These are phyloP conservation scores for Lasioglossum morio DNA, from an alignment of 2,888 invertebrate genomes.

Conservation along the genomic window DNA sequence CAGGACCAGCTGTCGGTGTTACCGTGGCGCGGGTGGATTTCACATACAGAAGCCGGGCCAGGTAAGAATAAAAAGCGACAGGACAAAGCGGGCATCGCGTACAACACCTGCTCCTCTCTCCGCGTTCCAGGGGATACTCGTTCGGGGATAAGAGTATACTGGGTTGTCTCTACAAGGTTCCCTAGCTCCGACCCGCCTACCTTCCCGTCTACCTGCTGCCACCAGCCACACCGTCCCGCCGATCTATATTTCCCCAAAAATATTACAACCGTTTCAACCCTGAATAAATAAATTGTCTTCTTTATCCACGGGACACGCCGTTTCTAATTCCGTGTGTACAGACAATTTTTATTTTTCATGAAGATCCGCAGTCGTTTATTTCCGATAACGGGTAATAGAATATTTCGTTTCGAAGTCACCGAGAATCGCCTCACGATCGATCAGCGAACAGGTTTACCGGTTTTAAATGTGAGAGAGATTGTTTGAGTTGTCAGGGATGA, in stretches of 20 bases:
- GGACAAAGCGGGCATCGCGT: constrained; percentile 55
- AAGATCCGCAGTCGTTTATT: no score
- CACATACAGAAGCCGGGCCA: constrained; percentile 37
- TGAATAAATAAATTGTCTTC: neutral
- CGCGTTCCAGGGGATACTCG: constrained; percentile 39
- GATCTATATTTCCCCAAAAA: constrained; percentile 3
- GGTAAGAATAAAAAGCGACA: constrained; percentile 54
- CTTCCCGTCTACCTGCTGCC: constrained; percentile 23
- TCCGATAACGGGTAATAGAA: no score
- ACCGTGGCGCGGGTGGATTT: constrained; percentile 59
- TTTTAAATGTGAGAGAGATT: neutral
- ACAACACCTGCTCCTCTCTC: constrained; percentile 66
- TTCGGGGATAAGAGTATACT: constrained; percentile 34
- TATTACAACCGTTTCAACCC: neutral
- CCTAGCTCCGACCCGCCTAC: constrained; percentile 28
- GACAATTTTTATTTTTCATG: no score
- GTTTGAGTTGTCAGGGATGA: neutral
- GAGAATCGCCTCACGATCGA: neutral
- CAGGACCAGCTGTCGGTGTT: constrained; percentile 26
- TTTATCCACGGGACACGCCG: neutral
- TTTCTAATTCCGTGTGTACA: neutral
- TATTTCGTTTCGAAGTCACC: no score
- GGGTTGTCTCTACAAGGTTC: constrained; percentile 49
- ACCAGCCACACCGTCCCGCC: neutral
- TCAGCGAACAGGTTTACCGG: neutral